Evolutionary conservation across 2,797 vertebrate genomes (phyloP).

Genomic region (Fratercula arctica): DNA sequence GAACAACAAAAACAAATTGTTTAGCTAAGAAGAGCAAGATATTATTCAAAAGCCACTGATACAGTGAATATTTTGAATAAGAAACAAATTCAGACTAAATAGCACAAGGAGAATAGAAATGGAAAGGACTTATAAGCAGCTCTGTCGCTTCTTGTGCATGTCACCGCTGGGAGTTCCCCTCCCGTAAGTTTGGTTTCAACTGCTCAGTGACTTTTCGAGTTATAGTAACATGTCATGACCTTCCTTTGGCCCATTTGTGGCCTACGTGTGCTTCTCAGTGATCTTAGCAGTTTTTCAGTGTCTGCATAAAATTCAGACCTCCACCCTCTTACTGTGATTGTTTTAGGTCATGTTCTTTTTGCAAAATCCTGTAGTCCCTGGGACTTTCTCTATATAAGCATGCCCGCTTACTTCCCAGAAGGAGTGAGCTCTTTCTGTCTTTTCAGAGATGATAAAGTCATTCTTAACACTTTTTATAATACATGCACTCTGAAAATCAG

Average conservation of each 20-base stretch:
- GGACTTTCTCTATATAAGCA: background rate
- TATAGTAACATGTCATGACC: background rate
- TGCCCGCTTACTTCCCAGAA: background rate
- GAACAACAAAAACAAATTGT: fast-evolving
- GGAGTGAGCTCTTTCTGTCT: background rate
- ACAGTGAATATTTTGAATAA: background rate
- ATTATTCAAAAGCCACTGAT: background rate
- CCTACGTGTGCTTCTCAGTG: background rate
- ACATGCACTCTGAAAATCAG: background rate
- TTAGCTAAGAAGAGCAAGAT: background rate
- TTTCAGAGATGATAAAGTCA: background rate
- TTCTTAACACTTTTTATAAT: background rate
- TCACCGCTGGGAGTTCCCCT: background rate
- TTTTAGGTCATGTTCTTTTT: background rate
- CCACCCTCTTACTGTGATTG: background rate
- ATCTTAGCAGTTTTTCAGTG: background rate
- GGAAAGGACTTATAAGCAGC: background rate
- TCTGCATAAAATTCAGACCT: background rate
- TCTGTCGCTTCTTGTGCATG: background rate
- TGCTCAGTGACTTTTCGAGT: background rate
- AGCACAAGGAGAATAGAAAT: background rate
- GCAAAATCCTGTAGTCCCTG: background rate
- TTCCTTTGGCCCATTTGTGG: background rate
- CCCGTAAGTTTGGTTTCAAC: background rate
- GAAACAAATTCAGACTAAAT: background rate